Evolutionary conservation across 2,888 invertebrate genomes (phyloP).

Genomic region (Nomada ruficornis): DNA sequence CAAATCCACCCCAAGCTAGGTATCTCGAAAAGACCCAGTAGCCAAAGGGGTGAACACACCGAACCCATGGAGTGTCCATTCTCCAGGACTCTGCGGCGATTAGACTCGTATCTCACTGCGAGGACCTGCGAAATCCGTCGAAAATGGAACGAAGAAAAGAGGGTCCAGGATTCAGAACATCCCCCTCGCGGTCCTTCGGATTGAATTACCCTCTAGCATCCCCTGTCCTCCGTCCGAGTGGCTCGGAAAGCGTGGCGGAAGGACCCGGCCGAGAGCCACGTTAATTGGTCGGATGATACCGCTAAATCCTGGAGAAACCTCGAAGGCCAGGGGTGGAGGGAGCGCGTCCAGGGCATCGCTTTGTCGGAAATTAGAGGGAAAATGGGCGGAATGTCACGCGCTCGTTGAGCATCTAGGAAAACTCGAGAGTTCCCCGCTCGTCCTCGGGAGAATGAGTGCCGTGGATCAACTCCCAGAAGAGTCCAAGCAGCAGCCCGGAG

Average conservation of each 20-base stretch:
- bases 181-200: slow-evolving; percentile 36
- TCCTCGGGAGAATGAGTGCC: slow-evolving; percentile 29
- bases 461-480: slow-evolving; percentile 35
- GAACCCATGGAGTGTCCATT: neutral
- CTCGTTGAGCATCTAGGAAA: slow-evolving; percentile 13
- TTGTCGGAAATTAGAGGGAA: slow-evolving; percentile 75
- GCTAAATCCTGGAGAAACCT: slow-evolving; percentile 73
- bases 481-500: neutral
- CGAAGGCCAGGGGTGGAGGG: slow-evolving; percentile 60
- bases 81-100: slow-evolving; percentile 13
- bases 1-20: neutral
- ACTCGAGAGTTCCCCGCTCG: neutral
- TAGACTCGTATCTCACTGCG: slow-evolving; percentile 24
- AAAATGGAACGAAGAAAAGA: slow-evolving; percentile 31
- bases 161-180: slow-evolving; percentile 16
- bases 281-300: slow-evolving; percentile 79
- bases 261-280: slow-evolving; percentile 58
- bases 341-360: slow-evolving; percentile 62
- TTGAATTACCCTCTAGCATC: slow-evolving; percentile 63
- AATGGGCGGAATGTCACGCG: slow-evolving; percentile 47
- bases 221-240: slow-evolving; percentile 24
- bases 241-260: slow-evolving; percentile 26
- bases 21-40: neutral
- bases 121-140: slow-evolving; percentile 12
- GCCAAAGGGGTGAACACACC: neutral